These are phyloP conservation scores for Eupristina koningsbergeri DNA, from an alignment of 1,140 invertebrate species.

Conservation along the genomic window DNA sequence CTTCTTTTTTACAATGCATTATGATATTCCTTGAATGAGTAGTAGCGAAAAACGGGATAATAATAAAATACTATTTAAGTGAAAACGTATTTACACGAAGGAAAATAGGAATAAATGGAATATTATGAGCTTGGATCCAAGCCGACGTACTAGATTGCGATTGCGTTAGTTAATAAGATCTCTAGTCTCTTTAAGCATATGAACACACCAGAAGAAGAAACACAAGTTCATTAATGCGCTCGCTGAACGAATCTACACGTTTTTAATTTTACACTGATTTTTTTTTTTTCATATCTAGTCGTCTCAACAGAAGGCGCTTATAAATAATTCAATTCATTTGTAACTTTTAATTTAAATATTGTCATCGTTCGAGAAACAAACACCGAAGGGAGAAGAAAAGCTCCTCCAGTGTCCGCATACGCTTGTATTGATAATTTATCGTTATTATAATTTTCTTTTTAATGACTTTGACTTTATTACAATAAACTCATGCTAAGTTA, in stretches of 20 bases:
- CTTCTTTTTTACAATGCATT: not conserved
- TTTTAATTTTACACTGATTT: constrained; percentile 27
- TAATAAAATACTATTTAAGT: constrained; percentile 39
- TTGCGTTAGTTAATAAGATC: constrained; percentile 59
- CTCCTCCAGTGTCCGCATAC: not conserved
- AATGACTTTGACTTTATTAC: constrained; percentile 4
- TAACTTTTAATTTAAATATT: constrained; percentile 36
- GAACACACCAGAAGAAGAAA: constrained; percentile 57
- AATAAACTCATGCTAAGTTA: not conserved
- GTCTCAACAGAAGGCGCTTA: constrained; percentile 37
- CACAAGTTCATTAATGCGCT: constrained; percentile 33
- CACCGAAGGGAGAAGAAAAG: not conserved
- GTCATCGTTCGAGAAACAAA: constrained; percentile 38
- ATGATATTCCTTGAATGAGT: too few relatives aligned
- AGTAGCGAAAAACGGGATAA: not conserved
- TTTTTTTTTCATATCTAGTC: not conserved
- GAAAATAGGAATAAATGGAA: constrained; percentile 25
- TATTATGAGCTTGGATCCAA: constrained; percentile 54
- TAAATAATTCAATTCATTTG: constrained; percentile 9
- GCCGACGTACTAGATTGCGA: constrained; percentile 72
- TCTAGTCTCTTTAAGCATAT: constrained; percentile 62
- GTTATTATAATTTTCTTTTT: not conserved
- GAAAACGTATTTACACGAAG: constrained; percentile 53
- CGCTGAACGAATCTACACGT: constrained; percentile 45
- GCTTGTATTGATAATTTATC: not conserved